These are phyloP conservation scores for Gouania willdenowi DNA, from an alignment of 2,797 vertebrate genomes.

Conservation along the genomic window DNA sequence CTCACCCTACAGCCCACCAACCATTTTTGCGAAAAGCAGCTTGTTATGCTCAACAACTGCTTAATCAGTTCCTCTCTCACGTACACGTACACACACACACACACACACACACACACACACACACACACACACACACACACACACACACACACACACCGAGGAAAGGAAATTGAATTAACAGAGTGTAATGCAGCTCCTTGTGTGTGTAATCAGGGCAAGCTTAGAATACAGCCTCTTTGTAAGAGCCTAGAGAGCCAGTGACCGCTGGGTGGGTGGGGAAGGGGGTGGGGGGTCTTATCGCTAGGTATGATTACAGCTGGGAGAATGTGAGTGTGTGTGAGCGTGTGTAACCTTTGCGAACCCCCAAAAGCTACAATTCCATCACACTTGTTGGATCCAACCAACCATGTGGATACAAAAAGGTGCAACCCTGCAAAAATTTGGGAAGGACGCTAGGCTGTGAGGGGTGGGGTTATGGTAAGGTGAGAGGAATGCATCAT, in stretches of 20 bases:
- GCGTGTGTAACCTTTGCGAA: too few species aligned
- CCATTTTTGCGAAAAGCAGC: background rate
- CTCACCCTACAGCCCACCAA: too few species aligned
- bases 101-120: slow-evolving; percentile 30
- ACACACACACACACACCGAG: slow-evolving; percentile 31
- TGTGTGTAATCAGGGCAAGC: slow-evolving; percentile 69
- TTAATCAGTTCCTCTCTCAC: slow-evolving; percentile 38
- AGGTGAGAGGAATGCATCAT: too few species aligned
- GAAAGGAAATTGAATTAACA: slow-evolving; percentile 73
- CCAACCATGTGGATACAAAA: too few species aligned
- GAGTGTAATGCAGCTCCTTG: slow-evolving; percentile 65
- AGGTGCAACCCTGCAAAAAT: too few species aligned
- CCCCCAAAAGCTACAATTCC: too few species aligned
- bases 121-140: slow-evolving; percentile 15
- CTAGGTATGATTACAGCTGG: slow-evolving; percentile 59
- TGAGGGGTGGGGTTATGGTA: too few species aligned
- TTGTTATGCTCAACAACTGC: slow-evolving; percentile 27
- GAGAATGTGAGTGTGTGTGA: slow-evolving; percentile 36
- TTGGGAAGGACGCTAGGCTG: too few species aligned
- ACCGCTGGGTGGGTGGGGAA: slow-evolving; percentile 50
- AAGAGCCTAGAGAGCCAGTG: slow-evolving; percentile 36
- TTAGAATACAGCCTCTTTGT: slow-evolving; percentile 64
- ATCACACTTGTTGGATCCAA: too few species aligned
- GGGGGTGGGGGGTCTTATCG: slow-evolving; percentile 60
- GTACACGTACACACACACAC: slow-evolving; percentile 14